Base-by-base conservation (phyloP, 2,113 vertebrate genomes). In the Brachionichthys hirsutus region DNA sequence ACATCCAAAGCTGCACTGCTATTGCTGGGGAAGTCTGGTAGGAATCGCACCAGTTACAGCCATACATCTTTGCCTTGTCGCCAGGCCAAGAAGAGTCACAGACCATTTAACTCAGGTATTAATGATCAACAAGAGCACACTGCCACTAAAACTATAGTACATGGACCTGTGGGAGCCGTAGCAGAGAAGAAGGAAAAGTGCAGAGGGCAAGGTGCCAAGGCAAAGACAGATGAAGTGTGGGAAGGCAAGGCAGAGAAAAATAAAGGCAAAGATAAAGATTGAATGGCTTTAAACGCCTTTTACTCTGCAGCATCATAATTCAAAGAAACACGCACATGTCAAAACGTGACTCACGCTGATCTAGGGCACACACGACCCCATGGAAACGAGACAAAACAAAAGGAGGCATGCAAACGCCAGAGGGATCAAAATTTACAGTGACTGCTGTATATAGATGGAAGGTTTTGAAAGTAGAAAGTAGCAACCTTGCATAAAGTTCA, bases 31-130 rank as follows among this genome's bases (percentile, higher is more conserved):
- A 38, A 38, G 54, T 75, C 58, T 73, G 38, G 14, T 3, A 46
- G 57, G 60, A 76, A 63, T 51, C 34, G 56, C 8, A 75, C 59
- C 76, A 64, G 43, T 72, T 75, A 18, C 48, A 62, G 67, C 67
- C 56, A 81, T 86, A 85, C 60, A 67, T 85, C 84, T 87, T 63
- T 77, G 51, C 75, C 57, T 67, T 20, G 34, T 53, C 18, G 30
- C 68, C 78, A 63, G 67, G 67, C 81, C 86, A 85, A 81, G 73
- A 81, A 61, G 62, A 62, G 85, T 88, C 86, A 88, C 79, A 81
- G 76, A 54, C 78, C 74, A 83, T 89, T 88, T 85, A 61, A 66
- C 77, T 62, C 1, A 7, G 45, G 75, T 83, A 81, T 87, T 82
- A 87, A 89, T 88, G 85, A 86, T 76, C 77, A 78, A 67, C 77